These are phyloP conservation scores for Tichodroma muraria DNA, from an alignment of 2,113 vertebrate genomes.

Conservation along the genomic window DNA sequence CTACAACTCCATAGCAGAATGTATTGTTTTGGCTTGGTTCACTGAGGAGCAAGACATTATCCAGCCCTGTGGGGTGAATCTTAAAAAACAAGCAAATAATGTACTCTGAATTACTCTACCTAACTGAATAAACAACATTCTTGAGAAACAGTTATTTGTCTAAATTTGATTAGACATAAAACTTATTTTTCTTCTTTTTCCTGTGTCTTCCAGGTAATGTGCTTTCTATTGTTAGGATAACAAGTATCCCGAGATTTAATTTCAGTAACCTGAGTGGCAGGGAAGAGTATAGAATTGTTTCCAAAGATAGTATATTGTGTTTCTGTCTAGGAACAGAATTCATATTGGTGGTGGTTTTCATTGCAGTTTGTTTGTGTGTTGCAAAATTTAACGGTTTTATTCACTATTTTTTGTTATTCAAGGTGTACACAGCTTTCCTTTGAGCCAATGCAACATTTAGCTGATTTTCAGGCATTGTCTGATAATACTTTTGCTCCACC, in stretches of 20 bases:
- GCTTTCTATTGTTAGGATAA: constrained; percentile 1
- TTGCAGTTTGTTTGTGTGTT: neutral
- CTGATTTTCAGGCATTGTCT: neutral
- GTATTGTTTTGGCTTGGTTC: neutral
- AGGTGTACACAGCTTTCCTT: neutral
- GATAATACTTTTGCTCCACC: neutral
- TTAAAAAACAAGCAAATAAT: neutral
- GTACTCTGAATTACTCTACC: neutral
- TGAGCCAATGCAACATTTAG: neutral
- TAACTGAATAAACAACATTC: neutral
- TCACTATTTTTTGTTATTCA: neutral
- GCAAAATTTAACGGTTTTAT: neutral
- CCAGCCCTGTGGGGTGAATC: neutral
- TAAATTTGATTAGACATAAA: neutral
- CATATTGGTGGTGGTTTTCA: neutral
- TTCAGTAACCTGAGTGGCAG: constrained; percentile 32
- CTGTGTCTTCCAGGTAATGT: neutral
- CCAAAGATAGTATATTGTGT: neutral
- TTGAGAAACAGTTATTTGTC: neutral
- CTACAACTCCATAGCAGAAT: neutral
- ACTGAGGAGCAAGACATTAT: neutral
- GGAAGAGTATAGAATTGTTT: constrained; percentile 7
- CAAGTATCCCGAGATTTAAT: neutral
- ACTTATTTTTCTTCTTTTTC: neutral
- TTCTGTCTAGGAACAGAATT: constrained; percentile 15